These are phyloP conservation scores for Diphyllodes magnificus DNA, from an alignment of 2,113 vertebrate genomes.

Conservation along the genomic window DNA sequence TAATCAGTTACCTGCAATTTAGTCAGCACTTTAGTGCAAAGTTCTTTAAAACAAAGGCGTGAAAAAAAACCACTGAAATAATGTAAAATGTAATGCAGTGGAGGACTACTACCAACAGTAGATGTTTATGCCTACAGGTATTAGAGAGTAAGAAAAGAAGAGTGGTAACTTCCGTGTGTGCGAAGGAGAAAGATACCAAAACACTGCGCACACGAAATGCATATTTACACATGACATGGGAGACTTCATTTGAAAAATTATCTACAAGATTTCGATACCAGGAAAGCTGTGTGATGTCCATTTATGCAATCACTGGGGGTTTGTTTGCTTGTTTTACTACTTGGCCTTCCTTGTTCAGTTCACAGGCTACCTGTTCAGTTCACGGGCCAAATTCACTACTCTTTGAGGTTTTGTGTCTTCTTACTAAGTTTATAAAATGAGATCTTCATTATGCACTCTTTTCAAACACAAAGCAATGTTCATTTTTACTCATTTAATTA, in stretches of 20 bases:
- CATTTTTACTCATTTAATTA: background rate
- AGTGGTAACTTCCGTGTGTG: background rate
- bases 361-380: background rate
- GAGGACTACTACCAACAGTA: background rate
- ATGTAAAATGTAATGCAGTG: background rate
- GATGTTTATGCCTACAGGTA: background rate
- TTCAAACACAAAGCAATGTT: background rate
- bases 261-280: background rate
- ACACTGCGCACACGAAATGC: rapidly evolving
- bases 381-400: background rate
- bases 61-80: background rate
- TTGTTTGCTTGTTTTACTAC: background rate
- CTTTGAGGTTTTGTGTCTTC: background rate
- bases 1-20: background rate
- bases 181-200: background rate
- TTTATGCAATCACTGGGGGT: background rate
- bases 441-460: rapidly evolving
- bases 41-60: background rate
- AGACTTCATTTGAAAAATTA: background rate
- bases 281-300: background rate
- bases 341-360: background rate
- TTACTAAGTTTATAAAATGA: background rate
- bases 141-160: background rate
- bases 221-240: background rate
- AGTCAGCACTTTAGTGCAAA: background rate